Base-by-base conservation (phyloP, 92 coral and sea anemone species). In the Umimayanthus chanpuru region DNA sequence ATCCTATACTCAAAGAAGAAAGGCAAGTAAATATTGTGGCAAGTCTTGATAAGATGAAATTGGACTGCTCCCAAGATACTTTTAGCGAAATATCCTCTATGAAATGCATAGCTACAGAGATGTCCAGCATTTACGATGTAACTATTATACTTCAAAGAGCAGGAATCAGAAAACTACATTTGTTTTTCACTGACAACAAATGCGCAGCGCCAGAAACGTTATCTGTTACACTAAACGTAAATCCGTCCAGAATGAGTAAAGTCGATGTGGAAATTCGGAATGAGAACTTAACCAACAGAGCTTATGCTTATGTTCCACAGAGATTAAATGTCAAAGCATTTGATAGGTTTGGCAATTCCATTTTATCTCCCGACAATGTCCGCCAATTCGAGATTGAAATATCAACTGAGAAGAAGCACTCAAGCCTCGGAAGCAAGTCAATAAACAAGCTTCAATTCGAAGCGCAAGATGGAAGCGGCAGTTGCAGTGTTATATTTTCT, bases 81-180 rank as follows among this genome's bases (percentile, higher is more conserved):
- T 25, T 12, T 15, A 29, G 14, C 26, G 77, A 72, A 74, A 77
- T 23, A 47, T 77, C 81, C 4, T 77, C 61, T 3, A 23, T 40
- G 9, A 77, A 41, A 26, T 41, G 58, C 81, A 47, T 40, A 18
- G 77, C 77, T 12, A 73, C 40, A 73, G 81, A 77, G 7, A 44
- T 7, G 6, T 77, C 81, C 8, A 77, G 32, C 26, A 77, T 77
- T 77, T 77, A 77, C 18, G 81, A 77, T 47, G 50, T 77, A 41
- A 77, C 81, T 16, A n/a, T 77, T 18, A 26, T 43, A 77, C 81
- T 47, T 77, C 61, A 77, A 77, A 77, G 61, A 43, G 55, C 81
- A 15, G 81, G 81, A 77, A 7, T 39, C 49, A 77, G 61, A 77
- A 77, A 23, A 39, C 50, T 77, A 26, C 56, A 77, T 10, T 77